Percentiles rank a stretch among this genome's conserved stretches.
phyloP scores from a whole-genome alignment of 2,113 vertebrate genomes.

The Archocentrus centrarchus region DNA sequence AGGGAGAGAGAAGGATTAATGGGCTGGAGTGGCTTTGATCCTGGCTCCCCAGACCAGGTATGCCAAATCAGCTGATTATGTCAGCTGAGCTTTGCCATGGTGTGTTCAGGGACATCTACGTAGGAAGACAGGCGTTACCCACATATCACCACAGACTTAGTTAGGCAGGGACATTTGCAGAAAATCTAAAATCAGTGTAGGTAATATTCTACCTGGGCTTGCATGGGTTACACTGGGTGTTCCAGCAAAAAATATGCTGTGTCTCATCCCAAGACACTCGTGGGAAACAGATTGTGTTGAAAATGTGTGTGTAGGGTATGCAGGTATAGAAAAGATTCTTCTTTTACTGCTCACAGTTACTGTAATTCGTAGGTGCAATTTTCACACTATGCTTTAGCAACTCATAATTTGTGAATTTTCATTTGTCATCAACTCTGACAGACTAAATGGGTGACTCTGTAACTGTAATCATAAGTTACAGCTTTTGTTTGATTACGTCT shows the following conservation, averaged over 20 bases:
- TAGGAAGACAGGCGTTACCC: not conserved
- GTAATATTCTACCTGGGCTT: not conserved
- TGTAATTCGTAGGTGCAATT: not conserved
- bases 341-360: not conserved
- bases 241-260: not conserved
- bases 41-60: not conserved
- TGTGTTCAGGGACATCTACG: not conserved
- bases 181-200: no score
- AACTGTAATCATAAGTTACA: slow-evolving; percentile 5
- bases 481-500: not conserved
- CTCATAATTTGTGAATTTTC: not conserved
- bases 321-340: not conserved
- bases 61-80: slow-evolving; percentile 6
- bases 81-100: not conserved
- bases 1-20: not conserved
- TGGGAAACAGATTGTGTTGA: not conserved
- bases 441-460: not conserved
- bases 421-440: slow-evolving; percentile 1
- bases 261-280: not conserved
- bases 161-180: not conserved
- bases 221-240: not conserved
- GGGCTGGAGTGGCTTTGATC: not conserved
- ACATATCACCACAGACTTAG: not conserved
- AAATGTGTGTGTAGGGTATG: not conserved
- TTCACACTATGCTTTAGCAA: not conserved